phyloP scores from a whole-genome alignment of 1,140 invertebrate species.

The Megalonaias nervosa region DNA sequence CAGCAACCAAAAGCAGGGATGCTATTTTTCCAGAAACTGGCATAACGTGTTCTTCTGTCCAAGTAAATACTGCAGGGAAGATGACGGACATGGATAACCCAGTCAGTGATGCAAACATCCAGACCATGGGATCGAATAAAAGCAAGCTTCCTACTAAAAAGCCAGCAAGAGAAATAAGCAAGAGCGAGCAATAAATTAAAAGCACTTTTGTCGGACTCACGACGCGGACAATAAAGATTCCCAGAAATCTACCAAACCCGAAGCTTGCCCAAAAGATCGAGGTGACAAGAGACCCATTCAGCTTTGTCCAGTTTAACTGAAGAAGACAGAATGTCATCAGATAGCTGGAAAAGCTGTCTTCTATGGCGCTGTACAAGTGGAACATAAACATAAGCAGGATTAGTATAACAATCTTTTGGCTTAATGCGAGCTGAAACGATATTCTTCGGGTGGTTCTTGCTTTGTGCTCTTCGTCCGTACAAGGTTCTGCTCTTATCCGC shows the following conservation, averaged over 20 bases:
- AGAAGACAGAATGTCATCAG: slow-evolving; percentile 44
- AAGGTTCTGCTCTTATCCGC: not conserved
- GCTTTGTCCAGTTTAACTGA: slow-evolving; percentile 41
- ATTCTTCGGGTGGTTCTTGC: slow-evolving; percentile 9
- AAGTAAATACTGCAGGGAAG: slow-evolving; percentile 47
- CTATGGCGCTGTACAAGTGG: slow-evolving; percentile 44
- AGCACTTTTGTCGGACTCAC: slow-evolving; percentile 33
- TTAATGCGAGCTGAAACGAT: slow-evolving; percentile 1
- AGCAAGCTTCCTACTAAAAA: slow-evolving; percentile 22
- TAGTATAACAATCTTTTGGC: slow-evolving; percentile 4
- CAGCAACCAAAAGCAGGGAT: slow-evolving; percentile 40
- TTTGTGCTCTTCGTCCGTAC: not conserved
- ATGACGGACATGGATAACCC: slow-evolving; percentile 46
- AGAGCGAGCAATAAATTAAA: slow-evolving; percentile 9
- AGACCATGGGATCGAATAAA: not conserved
- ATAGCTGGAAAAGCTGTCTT: slow-evolving; percentile 46
- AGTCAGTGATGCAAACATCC: slow-evolving; percentile 16
- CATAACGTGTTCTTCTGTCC: slow-evolving; percentile 47
- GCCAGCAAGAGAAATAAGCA: slow-evolving; percentile 19
- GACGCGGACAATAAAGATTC: slow-evolving; percentile 38
- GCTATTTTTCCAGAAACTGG: slow-evolving; percentile 43
- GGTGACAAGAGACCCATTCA: slow-evolving; percentile 36
- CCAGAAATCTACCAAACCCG: slow-evolving; percentile 33
- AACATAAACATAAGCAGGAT: slow-evolving; percentile 10
- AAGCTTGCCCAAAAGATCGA: slow-evolving; percentile 45